Conservation (phyloP, 2,888 invertebrate genomes). For the Polietes domitor region DNA sequence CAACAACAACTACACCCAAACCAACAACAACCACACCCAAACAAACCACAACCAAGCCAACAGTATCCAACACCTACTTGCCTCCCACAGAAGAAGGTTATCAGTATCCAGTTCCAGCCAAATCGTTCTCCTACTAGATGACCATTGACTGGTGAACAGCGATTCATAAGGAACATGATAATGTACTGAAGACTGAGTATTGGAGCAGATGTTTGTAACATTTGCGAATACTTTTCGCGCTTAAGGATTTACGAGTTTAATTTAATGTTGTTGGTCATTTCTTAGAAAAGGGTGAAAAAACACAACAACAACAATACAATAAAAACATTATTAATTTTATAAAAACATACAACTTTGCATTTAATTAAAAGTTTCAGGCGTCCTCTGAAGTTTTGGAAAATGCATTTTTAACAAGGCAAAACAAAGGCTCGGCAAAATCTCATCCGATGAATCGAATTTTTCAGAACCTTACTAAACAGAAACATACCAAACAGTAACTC, state of each 20-base stretch:
- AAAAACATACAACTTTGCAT: not conserved
- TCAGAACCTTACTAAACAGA: too few relatives aligned
- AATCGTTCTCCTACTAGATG: constrained; percentile 72
- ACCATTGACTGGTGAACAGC: too few relatives aligned
- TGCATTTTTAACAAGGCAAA: not conserved
- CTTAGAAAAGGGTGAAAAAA: not conserved
- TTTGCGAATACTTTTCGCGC: not conserved
- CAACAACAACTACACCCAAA: constrained; percentile 67
- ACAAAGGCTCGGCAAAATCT: too few relatives aligned
- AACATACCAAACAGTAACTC: too few relatives aligned
- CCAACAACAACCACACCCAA: too few relatives aligned
- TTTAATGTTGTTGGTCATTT: constrained; percentile 16
- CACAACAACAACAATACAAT: not conserved
- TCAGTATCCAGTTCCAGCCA: constrained; percentile 72
- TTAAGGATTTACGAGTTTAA: constrained; percentile 33
- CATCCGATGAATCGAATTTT: too few relatives aligned
- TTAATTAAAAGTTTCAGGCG: too few relatives aligned
- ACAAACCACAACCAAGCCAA: constrained; percentile 57
- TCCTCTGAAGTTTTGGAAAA: too few relatives aligned
- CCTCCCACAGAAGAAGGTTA: constrained; percentile 72
- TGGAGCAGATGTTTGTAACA: constrained; percentile 22
- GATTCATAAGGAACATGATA: not conserved
- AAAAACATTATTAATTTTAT: not conserved
- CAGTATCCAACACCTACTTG: constrained; percentile 65
- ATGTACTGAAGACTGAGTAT: constrained; percentile 59